phyloP scores from a whole-genome alignment of 2,797 vertebrate species.

The Naso thynnoides region DNA sequence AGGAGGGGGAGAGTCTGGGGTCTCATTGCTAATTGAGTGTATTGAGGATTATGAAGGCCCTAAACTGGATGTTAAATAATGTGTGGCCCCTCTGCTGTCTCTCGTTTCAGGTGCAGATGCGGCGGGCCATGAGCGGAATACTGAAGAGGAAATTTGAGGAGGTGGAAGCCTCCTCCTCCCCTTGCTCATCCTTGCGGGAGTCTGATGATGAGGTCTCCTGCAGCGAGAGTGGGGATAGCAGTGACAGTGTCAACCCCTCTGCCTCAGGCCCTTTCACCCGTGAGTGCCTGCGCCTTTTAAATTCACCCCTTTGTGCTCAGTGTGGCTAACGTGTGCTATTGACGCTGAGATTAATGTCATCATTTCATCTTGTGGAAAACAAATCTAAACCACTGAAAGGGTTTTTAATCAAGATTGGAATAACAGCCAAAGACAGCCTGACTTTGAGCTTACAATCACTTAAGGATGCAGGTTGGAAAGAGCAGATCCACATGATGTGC shows the following conservation, averaged over 20 bases:
- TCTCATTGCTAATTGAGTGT: constrained; percentile 78
- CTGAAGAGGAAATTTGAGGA: constrained; percentile 99
- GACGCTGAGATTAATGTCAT: constrained; percentile 49
- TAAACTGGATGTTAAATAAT: constrained; percentile 78
- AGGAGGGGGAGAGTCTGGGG: constrained; percentile 30
- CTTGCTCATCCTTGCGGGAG: constrained; percentile 93
- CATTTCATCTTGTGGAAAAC: constrained; percentile 46
- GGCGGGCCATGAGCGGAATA: constrained; percentile 93
- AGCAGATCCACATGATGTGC: constrained; percentile 40
- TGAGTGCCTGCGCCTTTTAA: constrained; percentile 82
- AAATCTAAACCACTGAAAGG: constrained; percentile 32
- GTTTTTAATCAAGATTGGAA: constrained; percentile 42
- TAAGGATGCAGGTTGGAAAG: constrained; percentile 43
- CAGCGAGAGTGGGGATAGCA: constrained; percentile 98
- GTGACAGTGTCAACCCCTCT: constrained; percentile 97
- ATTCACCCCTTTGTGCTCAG: constrained; percentile 28
- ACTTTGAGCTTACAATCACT: constrained; percentile 31
- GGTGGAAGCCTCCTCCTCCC: constrained; percentile 95
- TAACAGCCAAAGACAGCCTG: constrained; percentile 14
- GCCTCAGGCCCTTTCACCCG: constrained; percentile 92
- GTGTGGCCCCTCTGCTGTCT: constrained; percentile 70
- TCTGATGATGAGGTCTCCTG: constrained; percentile 96
- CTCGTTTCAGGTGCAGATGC: constrained; percentile 82
- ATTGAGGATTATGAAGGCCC: constrained; percentile 73
- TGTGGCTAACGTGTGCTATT: constrained; percentile 22